Evolutionary conservation across 2,888 invertebrate genomes (phyloP), one percentile per base, ranked within the genome.

Genomic region (Callosobruchus maculatus): DNA sequence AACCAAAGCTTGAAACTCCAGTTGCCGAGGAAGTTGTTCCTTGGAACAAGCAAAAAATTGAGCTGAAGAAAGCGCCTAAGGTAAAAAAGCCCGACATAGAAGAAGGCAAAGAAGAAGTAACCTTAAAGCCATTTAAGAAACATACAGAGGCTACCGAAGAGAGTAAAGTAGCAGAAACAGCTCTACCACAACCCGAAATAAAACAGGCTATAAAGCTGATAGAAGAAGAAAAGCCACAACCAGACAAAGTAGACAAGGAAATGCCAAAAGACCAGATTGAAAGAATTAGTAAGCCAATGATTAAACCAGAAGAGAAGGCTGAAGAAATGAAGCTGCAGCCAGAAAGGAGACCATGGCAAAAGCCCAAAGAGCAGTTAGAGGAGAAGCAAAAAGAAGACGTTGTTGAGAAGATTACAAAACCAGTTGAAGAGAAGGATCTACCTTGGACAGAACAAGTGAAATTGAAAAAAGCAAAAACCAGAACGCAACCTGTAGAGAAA

Each of bases 1-100:
- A 71, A 72, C 76, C 66, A 26, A 70, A 72, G 22, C 71, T 49
- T 71, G 66, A 67, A 69, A 71, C 66, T 21, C 70, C 71, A 30
- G 26, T 49, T 72, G n/a, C 75, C 21, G 21, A 70, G 49, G 78
- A 80, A 74, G 75, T 68, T 69, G 69, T 82, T 77, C 89, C 90
- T 18, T 90, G 90, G 91, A 93, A 90, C 7, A 90, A 93, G 81
- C 92, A 93, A 85, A 88, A 89, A 77, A 87, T 90, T 20, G 86
- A 83, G 30, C 81, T 91, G 22, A 91, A 90, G 75, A 85, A 83
- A 18, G 86, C 83, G 31, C 81, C 91, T 22, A 91, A 90, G 75
- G 85, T 83, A 31, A 82, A 77, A 73, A 87, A 87, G 79, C 83
- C 84, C 74, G 78, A 88, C 88, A 20, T 22, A 70, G 77, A 74